Percentiles rank a stretch among this genome's conserved stretches.
These are phyloP conservation scores for Volucella inflata DNA, from an alignment of 2,888 invertebrate species.

Conservation along the genomic window DNA sequence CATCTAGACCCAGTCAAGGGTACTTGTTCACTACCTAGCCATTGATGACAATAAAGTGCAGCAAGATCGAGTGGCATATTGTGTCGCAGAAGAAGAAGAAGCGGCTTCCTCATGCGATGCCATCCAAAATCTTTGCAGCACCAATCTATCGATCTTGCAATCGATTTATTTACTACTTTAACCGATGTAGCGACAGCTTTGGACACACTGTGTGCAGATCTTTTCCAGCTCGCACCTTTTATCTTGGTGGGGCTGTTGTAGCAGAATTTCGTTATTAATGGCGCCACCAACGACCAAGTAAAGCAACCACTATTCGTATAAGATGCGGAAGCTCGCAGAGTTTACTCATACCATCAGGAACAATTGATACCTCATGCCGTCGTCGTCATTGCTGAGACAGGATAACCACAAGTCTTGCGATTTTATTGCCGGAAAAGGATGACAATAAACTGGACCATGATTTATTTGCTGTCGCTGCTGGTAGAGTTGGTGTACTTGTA, in stretches of 20 bases:
- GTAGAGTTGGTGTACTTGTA: not conserved
- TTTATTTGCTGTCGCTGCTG: constrained; percentile 53
- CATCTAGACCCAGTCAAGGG: constrained; percentile 2
- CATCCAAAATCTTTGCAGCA: constrained; percentile 44
- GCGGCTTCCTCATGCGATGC: constrained; percentile 63
- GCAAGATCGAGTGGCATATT: constrained; percentile 68
- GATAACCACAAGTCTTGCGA: constrained; percentile 70
- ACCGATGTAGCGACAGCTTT: constrained; percentile 72
- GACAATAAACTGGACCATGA: constrained; percentile 72
- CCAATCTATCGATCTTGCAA: constrained; percentile 68
- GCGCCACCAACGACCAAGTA: constrained; percentile 68
- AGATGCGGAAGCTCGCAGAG: constrained; percentile 50
- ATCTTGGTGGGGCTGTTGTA: constrained; percentile 17
- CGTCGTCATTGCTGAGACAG: constrained; percentile 56
- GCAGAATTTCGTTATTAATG: constrained; percentile 68
- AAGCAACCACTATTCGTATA: constrained; percentile 24
- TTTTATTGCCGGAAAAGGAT: constrained; percentile 75
- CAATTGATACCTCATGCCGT: constrained; percentile 73
- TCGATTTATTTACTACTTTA: constrained; percentile 72
- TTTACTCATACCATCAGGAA: constrained; percentile 45
- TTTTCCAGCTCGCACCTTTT: constrained; percentile 60
- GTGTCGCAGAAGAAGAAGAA: constrained; percentile 38
- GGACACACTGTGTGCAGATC: constrained; percentile 59
- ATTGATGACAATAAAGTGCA: constrained; percentile 66
- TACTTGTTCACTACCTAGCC: constrained; percentile 2